Evolutionary conservation across 2,888 invertebrate genomes (phyloP).

Genomic region (Pollenia angustigena): DNA sequence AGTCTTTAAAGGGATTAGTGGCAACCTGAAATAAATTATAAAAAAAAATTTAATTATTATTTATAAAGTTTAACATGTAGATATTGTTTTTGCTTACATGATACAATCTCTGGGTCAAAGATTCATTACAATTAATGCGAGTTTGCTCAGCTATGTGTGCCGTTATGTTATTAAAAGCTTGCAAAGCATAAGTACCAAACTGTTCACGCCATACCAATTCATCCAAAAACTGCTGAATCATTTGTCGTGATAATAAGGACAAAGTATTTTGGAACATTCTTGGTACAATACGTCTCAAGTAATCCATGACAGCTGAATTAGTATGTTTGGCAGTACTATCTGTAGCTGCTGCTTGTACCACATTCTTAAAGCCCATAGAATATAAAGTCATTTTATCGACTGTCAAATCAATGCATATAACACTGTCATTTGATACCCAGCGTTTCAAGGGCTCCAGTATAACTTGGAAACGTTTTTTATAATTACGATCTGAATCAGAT

Average conservation of each 20-base stretch:
- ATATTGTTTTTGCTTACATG: slow-evolving; percentile 84
- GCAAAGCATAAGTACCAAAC: slow-evolving; percentile 90
- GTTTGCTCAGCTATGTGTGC: slow-evolving; percentile 92
- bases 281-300: slow-evolving; percentile 92
- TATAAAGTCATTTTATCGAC: slow-evolving; percentile 92
- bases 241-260: slow-evolving; percentile 91
- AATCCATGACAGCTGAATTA: slow-evolving; percentile 93
- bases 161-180: slow-evolving; percentile 92
- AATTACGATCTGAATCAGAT: slow-evolving; percentile 90
- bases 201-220: slow-evolving; percentile 95
- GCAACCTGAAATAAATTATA: slow-evolving; percentile 82
- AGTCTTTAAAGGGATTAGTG: slow-evolving; percentile 88
- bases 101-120: slow-evolving; percentile 87
- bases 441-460: slow-evolving; percentile 91
- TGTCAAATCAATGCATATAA: slow-evolving; percentile 92
- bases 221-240: slow-evolving; percentile 95
- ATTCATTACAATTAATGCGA: slow-evolving; percentile 87
- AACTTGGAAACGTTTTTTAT: slow-evolving; percentile 92
- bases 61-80: too few relatives aligned
- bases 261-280: slow-evolving; percentile 96
- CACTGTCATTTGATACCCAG: slow-evolving; percentile 92
- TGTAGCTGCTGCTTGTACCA: slow-evolving; percentile 87
- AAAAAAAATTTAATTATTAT: slow-evolving; percentile 38
- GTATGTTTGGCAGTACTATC: slow-evolving; percentile 85
- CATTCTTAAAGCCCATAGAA: slow-evolving; percentile 91